Evolutionary conservation across 2,113 vertebrate genomes (phyloP).

Genomic region (Mirounga angustirostris): DNA sequence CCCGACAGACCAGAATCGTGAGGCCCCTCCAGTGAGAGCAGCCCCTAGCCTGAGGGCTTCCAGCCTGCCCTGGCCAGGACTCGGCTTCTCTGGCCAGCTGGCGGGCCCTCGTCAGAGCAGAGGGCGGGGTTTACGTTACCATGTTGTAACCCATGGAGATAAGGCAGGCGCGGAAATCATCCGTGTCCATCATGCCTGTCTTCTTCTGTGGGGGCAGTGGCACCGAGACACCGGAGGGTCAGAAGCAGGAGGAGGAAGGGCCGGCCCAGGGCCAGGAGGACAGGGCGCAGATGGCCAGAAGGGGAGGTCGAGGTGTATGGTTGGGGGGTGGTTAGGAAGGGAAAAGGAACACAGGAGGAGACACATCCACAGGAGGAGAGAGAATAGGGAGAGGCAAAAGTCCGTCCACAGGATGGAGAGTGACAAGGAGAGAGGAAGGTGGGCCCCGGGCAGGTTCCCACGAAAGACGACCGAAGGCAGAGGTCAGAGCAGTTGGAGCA

Average conservation of each 20-base stretch:
- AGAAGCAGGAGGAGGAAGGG: conserved; percentile 67
- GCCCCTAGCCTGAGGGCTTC: neutral
- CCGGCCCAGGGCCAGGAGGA: conserved; percentile 66
- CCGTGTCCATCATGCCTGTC: conserved; percentile 99
- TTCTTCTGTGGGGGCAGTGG: conserved; percentile 93
- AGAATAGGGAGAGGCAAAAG: conserved; percentile 36
- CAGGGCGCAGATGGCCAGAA: conserved; percentile 47
- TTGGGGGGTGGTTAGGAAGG: neutral
- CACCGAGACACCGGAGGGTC: conserved; percentile 64
- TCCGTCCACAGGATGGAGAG: conserved; percentile 38
- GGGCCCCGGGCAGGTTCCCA: conserved; percentile 61
- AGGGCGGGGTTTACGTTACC: conserved; percentile 90
- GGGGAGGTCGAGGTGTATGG: neutral
- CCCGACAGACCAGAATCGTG: neutral
- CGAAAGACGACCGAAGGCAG: neutral
- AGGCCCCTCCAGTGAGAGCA: neutral
- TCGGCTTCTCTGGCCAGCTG: neutral
- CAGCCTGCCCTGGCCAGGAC: neutral
- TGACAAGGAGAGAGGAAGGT: neutral
- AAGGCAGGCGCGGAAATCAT: conserved; percentile 99
- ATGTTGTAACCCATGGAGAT: conserved; percentile 99
- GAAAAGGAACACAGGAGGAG: conserved; percentile 35
- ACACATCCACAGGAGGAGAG: conserved; percentile 25
- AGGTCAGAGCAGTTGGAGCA: neutral
- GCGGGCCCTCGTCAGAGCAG: conserved; percentile 23